Percentiles rank a stretch among this genome's conserved stretches.
phyloP scores from a whole-genome alignment of 2,888 invertebrate species.

The Hoplodrina ambigua region DNA sequence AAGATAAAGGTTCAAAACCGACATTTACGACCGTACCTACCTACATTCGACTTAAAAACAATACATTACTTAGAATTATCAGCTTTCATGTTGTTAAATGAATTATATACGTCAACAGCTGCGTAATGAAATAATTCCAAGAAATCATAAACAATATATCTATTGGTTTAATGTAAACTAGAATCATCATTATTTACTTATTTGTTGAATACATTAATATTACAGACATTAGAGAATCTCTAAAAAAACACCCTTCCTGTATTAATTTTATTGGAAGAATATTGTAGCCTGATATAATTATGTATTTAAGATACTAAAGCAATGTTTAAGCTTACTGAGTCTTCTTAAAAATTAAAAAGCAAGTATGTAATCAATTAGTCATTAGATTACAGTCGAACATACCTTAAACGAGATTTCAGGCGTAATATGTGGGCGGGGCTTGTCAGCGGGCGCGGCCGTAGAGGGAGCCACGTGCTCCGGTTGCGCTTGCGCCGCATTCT shows the following conservation, averaged over 20 bases:
- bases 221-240: conserved; percentile 3
- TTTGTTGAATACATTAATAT: conserved; percentile 14
- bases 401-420: conserved; percentile 91
- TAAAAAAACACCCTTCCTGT: neutral
- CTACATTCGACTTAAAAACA: conserved; percentile 64
- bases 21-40: conserved; percentile 56
- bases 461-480: conserved; percentile 73
- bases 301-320: neutral
- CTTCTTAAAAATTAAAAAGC: conserved; percentile 10
- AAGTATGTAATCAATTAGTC: conserved; percentile 14
- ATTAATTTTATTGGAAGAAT: neutral
- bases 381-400: conserved; percentile 42
- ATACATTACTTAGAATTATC: conserved; percentile 50
- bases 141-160: conserved; percentile 24
- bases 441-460: conserved; percentile 64
- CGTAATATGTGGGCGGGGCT: conserved; percentile 79
- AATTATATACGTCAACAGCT: conserved; percentile 30
- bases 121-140: conserved; percentile 28
- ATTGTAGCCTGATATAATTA: neutral
- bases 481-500: conserved; percentile 70
- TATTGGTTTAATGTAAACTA: conserved; percentile 15
- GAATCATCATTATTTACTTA: conserved; percentile 37
- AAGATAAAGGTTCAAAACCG: conserved; percentile 78
- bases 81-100: conserved; percentile 33
- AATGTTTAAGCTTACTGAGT: neutral